Conservation (phyloP, 2,888 invertebrate species). For the Dicroscelio sp. region DNA sequence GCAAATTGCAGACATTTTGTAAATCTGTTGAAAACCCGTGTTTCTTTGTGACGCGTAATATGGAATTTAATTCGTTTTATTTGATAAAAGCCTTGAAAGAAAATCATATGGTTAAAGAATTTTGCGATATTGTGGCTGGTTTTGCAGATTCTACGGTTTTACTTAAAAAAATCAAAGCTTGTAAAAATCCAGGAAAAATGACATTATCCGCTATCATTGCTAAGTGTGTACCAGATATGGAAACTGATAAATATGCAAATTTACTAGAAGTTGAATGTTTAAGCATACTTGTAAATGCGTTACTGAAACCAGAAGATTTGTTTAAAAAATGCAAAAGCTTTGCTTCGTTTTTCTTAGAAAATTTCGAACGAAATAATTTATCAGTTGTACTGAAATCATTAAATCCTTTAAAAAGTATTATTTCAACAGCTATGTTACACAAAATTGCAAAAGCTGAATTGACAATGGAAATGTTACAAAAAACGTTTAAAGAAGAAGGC, state of each 20-base stretch:
- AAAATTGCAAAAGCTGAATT: slow-evolving; percentile 2
- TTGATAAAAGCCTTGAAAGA: background rate
- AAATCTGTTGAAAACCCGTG: background rate
- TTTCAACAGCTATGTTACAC: background rate
- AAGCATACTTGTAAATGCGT: background rate
- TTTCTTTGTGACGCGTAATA: slow-evolving; percentile 14
- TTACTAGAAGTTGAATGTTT: background rate
- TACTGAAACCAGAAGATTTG: background rate
- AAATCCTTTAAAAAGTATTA: background rate
- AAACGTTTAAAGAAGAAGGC: background rate
- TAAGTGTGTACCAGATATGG: background rate
- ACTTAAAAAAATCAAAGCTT: background rate
- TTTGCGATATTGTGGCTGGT: background rate
- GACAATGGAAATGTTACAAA: background rate
- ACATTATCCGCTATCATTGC: background rate
- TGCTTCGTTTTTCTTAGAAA: background rate
- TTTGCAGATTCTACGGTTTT: slow-evolving; percentile 1
- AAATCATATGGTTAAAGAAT: slow-evolving; percentile 7
- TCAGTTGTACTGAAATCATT: background rate
- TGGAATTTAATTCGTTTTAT: slow-evolving; percentile 23
- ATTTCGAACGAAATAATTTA: background rate
- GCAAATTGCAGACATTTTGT: background rate
- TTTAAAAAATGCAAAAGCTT: too few relatives aligned
- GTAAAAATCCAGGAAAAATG: background rate
- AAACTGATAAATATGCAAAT: background rate